Evolutionary conservation across 1,140 invertebrate species (phyloP), one percentile per base, ranked within the genome.

Genomic region (Globodera ellingtonae): DNA sequence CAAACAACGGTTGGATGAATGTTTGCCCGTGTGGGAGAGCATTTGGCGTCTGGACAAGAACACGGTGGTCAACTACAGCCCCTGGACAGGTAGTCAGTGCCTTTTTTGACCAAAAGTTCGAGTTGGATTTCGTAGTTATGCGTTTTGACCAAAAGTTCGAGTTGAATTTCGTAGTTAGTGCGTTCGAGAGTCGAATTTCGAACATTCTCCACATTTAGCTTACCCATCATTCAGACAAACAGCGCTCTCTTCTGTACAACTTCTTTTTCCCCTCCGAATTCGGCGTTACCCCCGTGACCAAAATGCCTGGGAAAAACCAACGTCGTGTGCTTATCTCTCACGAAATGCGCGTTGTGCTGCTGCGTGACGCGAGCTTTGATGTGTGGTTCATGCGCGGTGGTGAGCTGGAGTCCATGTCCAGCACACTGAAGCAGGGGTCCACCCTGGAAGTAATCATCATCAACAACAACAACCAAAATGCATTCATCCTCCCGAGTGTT

Each of bases 31-130:
- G 59, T 89, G 88, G 88, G 83, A 89, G 46, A 88, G 85, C 18
- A 80, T 79, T 59, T 87, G 83, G 81, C 81, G 89, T 50, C 81
- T 89, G 62, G 94, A 95, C 3, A 97, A 97, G 91, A 95, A 94
- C 44, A 98, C 97, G 65, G 95, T 98, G 89, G 95, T 98, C 85
- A 97, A 95, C 90, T 98, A 98, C 87, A 97, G 97, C 3, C 96
- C 97, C 6, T 99, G 96, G 96, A 96, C 95, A 7, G 52, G 72
- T 73, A 24, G n/a, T 35, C 35, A 35, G 35, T 35, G 35, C 35
- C 0, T 35, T 35, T 24, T 35, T 35, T 35, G 35, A 0, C 35
- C 35, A 35, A 35, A 35, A 35, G 35, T 35, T 35, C 35, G 2
- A 35, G 35, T 35, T 35, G 35, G 2, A 35, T 35, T 35, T 35